phyloP scores from a whole-genome alignment of 2,113 vertebrate species.

The Poecile atricapillus region DNA sequence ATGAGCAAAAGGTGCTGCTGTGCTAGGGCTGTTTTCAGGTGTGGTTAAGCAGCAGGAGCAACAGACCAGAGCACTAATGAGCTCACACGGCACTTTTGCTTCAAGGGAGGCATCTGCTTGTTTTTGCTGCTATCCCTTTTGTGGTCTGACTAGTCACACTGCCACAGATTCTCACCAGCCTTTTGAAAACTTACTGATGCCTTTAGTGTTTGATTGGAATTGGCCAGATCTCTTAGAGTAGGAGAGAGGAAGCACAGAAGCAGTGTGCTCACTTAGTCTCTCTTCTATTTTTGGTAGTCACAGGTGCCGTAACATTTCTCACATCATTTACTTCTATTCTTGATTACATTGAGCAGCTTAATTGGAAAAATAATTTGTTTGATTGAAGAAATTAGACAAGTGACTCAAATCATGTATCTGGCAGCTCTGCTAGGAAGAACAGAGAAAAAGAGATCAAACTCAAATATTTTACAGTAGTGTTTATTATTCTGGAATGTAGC shows the following conservation, averaged over 20 bases:
- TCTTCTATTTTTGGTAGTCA: conserved; percentile 11
- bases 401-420: not conserved
- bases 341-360: conserved; percentile 24
- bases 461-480: not conserved
- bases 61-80: not conserved
- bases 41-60: not conserved
- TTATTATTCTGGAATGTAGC: not conserved
- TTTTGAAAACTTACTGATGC: not conserved
- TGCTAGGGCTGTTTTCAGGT: not conserved
- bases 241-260: not conserved
- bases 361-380: conserved; percentile 32
- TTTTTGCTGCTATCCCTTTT: not conserved
- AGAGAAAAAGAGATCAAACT: not conserved
- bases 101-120: not conserved
- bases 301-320: not conserved
- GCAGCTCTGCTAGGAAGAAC: not conserved
- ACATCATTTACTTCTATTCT: not conserved
- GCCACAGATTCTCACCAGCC: not conserved
- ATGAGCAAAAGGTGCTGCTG: not conserved
- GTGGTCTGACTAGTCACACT: not conserved
- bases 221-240: not conserved
- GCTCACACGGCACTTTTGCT: not conserved
- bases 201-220: not conserved
- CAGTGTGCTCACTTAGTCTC: not conserved
- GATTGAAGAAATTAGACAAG: conserved; percentile 29